A percentile compares a stretch with the other conserved stretches of the same genome.
Conservation (phyloP, 1,140 invertebrate species). For the Oncopeltus fasciatus region DNA sequence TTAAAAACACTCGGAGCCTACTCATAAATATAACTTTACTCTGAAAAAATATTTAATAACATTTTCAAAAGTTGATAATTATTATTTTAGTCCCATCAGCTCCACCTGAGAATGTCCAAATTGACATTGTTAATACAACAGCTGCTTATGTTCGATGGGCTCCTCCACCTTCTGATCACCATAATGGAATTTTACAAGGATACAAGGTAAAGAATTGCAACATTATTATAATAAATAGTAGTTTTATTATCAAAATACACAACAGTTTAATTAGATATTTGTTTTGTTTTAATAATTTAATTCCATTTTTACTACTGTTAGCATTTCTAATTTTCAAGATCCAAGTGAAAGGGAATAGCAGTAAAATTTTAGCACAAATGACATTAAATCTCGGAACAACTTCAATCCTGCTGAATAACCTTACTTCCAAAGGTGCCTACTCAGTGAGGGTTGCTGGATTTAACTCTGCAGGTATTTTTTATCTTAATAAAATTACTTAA, state of each 20-base stretch:
- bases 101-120: slow-evolving; percentile 62
- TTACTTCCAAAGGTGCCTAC: slow-evolving; percentile 51
- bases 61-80: no score
- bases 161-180: slow-evolving; percentile 55
- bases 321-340: slow-evolving; percentile 34
- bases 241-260: no score
- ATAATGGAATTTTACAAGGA: slow-evolving; percentile 65
- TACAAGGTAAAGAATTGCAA: slow-evolving; percentile 73
- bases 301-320: not conserved
- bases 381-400: slow-evolving; percentile 55
- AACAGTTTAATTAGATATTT: no score
- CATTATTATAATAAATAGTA: no score
- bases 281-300: not conserved
- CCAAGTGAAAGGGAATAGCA: slow-evolving; percentile 39
- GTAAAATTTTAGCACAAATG: slow-evolving; percentile 48
- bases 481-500: no score
- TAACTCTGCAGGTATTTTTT: slow-evolving; percentile 38
- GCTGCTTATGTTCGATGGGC: slow-evolving; percentile 63
- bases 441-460: slow-evolving; percentile 56
- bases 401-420: slow-evolving; percentile 54
- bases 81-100: slow-evolving; percentile 47
- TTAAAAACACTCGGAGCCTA: no score
- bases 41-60: no score
- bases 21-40: no score
- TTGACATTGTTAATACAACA: slow-evolving; percentile 64